phyloP scores from a whole-genome alignment of 2,888 invertebrate species.

The Troilus luridus region DNA sequence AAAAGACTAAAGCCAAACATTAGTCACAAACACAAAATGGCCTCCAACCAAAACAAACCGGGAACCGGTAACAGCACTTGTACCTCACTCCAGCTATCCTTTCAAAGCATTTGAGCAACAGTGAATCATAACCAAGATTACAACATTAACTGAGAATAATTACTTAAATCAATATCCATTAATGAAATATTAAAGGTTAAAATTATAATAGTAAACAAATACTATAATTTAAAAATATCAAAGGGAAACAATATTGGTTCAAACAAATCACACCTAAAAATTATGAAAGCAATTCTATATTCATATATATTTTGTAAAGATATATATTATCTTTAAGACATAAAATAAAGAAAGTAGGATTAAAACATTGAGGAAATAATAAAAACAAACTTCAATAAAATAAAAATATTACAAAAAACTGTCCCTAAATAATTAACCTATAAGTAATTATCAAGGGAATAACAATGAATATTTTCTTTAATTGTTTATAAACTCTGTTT shows the following conservation, averaged over 20 bases:
- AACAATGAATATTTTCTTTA: background rate
- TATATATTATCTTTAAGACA: background rate
- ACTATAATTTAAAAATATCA: background rate
- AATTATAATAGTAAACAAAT: background rate
- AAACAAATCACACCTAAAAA: background rate
- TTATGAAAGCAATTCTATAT: background rate
- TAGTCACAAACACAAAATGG: slow-evolving; percentile 24
- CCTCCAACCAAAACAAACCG: slow-evolving; percentile 43
- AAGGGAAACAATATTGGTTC: background rate
- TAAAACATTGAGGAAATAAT: too few relatives aligned
- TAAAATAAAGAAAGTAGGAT: background rate
- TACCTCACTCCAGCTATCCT: background rate
- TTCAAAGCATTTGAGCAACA: background rate
- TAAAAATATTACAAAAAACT: background rate
- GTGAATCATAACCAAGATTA: background rate
- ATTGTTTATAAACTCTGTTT: background rate
- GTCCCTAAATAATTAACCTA: background rate
- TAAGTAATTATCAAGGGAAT: background rate
- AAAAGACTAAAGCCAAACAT: slow-evolving; percentile 43
- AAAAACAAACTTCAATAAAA: background rate
- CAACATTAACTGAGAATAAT: background rate
- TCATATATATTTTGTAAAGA: background rate
- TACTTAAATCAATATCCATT: background rate
- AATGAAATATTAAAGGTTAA: background rate
- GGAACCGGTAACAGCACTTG: slow-evolving; percentile 40